These are phyloP conservation scores for Zoanthus gigantus DNA, from an alignment of 92 coral and sea anemone genomes.

Conservation along the genomic window DNA sequence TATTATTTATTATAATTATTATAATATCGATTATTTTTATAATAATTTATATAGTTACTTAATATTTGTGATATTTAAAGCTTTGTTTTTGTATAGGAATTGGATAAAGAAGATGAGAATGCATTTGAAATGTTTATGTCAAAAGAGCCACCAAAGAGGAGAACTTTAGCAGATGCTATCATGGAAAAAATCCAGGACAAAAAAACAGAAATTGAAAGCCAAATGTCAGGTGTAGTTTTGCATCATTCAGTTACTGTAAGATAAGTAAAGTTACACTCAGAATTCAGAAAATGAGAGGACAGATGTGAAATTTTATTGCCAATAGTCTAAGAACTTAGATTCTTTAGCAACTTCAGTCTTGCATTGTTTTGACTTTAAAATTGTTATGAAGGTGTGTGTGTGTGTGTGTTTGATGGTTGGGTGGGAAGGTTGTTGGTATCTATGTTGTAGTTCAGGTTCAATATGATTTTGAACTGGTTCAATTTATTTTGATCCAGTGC, in stretches of 20 bases:
- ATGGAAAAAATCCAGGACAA: conserved; percentile 97
- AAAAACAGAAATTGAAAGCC: conserved; percentile 97
- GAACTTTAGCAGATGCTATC: conserved; percentile 94
- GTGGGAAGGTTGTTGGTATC: not conserved
- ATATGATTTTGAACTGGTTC: too few species aligned
- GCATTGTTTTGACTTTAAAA: too few species aligned
- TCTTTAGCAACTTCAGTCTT: not conserved
- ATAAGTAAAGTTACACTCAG: too few species aligned
- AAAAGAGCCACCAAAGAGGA: conserved; percentile 87
- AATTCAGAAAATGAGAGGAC: too few species aligned
- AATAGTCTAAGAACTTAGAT: not conserved
- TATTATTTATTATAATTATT: too few species aligned
- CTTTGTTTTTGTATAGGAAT: conserved; percentile 65
- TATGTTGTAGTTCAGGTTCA: too few species aligned
- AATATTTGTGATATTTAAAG: not conserved
- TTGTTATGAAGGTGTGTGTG: too few species aligned
- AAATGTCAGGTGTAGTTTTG: conserved; percentile 84
- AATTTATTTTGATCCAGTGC: too few species aligned
- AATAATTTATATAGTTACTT: too few species aligned
- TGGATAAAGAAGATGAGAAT: conserved; percentile 92
- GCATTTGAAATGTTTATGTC: conserved; percentile 96
- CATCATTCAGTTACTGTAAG: conserved; percentile 2
- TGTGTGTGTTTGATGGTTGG: not conserved
- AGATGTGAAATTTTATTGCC: too few species aligned
- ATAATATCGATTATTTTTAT: too few species aligned